These are phyloP conservation scores for Chelon labrosus DNA, from an alignment of 2,797 vertebrate genomes.

Conservation along the genomic window DNA sequence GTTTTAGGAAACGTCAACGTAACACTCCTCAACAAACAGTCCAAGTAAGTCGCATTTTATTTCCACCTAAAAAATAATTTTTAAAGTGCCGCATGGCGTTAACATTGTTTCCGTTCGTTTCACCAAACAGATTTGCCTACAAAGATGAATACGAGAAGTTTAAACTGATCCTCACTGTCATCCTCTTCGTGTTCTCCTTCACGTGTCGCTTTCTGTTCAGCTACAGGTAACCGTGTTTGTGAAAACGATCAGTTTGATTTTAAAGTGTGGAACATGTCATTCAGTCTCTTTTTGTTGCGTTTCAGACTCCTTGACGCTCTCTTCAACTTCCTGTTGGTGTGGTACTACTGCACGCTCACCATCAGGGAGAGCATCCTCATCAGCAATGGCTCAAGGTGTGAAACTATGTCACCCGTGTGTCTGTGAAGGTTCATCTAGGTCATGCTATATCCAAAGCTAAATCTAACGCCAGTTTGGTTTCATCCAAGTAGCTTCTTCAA, in stretches of 20 bases:
- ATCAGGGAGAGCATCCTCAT: conserved; percentile 97
- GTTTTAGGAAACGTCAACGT: conserved; percentile 87
- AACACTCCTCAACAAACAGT: conserved; percentile 85
- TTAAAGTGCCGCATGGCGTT: background rate
- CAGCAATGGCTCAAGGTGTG: conserved; percentile 95
- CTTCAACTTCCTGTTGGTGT: conserved; percentile 97
- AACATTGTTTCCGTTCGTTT: background rate
- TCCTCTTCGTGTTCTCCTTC: conserved; percentile 94
- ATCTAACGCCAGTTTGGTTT: fast-evolving
- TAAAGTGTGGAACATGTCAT: background rate
- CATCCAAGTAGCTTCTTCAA: no score
- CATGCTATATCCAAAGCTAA: no score
- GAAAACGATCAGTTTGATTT: background rate
- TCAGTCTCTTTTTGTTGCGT: conserved; percentile 3
- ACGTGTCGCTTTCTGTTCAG: conserved; percentile 93
- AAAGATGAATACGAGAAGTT: conserved; percentile 99
- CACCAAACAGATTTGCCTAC: conserved; percentile 91
- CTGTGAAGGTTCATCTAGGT: no score
- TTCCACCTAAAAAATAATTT: background rate
- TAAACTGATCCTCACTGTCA: conserved; percentile 95
- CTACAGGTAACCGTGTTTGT: conserved; percentile 87
- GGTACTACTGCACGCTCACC: conserved; percentile 99
- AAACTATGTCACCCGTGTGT: fast-evolving
- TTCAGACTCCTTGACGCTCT: conserved; percentile 92
- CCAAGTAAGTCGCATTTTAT: conserved; percentile 76